phyloP scores from a whole-genome alignment of 1,140 invertebrate species.

The Nasonia giraulti region DNA sequence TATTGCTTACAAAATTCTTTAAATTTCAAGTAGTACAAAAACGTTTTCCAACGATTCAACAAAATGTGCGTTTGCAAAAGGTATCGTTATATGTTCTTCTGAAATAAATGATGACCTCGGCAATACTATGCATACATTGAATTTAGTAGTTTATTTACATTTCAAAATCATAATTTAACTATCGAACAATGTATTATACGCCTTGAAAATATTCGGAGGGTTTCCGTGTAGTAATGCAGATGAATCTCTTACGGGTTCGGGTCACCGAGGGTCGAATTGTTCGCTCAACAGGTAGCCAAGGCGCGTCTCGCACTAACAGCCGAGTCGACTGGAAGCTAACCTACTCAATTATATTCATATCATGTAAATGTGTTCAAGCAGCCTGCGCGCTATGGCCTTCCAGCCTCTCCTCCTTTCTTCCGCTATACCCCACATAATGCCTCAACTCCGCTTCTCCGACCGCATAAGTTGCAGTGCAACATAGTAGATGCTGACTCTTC shows the following conservation, averaged over 20 bases:
- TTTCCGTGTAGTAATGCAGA: neutral
- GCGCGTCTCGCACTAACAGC: conserved; percentile 53
- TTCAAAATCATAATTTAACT: neutral
- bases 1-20: too few species aligned
- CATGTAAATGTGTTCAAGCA: conserved; percentile 71
- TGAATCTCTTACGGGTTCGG: conserved; percentile 32
- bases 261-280: conserved; percentile 66
- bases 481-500: neutral
- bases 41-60: too few species aligned
- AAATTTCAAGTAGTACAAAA: too few species aligned
- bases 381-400: conserved; percentile 60
- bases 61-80: too few species aligned
- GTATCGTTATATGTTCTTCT: too few species aligned
- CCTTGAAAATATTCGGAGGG: neutral
- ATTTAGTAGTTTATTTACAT: too few species aligned
- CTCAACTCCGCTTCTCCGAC: neutral
- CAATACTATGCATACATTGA: too few species aligned
- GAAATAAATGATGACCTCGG: too few species aligned
- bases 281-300: conserved; percentile 72
- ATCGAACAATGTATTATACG: neutral
- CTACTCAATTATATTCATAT: conserved; percentile 75
- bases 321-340: conserved; percentile 58
- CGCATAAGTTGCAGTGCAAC: neutral
- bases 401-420: conserved; percentile 50
- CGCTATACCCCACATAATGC: neutral